Evolutionary conservation across 1,140 invertebrate species (phyloP).

Genomic region (Philopotamus ludificatus): DNA sequence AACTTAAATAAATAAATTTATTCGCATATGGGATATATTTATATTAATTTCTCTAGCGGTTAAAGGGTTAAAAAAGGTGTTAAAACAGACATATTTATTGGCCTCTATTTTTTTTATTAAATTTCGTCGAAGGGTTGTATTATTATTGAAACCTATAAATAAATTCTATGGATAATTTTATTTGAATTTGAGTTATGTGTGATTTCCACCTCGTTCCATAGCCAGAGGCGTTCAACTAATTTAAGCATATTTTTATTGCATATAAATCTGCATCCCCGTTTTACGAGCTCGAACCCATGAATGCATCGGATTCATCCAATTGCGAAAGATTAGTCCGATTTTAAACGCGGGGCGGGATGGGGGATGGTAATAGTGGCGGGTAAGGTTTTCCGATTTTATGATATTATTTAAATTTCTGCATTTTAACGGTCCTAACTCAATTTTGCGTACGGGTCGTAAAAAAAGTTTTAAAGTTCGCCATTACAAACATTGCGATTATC

Average conservation of each 20-base stretch:
- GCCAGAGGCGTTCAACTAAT: conserved; percentile 25
- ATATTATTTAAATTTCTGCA: conserved; percentile 41
- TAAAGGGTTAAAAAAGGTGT: no score
- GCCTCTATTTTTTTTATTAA: no score
- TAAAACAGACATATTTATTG: no score
- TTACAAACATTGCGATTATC: not conserved
- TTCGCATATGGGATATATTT: no score
- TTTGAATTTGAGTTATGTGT: not conserved
- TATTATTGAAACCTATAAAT: no score
- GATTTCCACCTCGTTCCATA: not conserved
- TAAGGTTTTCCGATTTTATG: conserved; percentile 35
- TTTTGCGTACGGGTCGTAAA: conserved; percentile 30
- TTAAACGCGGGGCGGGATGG: conserved; percentile 24
- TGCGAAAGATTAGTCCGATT: conserved; percentile 42
- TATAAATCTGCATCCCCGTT: conserved; percentile 35
- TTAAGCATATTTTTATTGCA: conserved; percentile 40
- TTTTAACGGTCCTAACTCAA: conserved; percentile 36
- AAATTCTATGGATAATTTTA: no score
- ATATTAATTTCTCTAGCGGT: no score
- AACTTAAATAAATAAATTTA: no score
- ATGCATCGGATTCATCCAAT: conserved; percentile 40
- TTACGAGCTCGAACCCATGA: conserved; percentile 28
- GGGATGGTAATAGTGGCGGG: conserved; percentile 10
- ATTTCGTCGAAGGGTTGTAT: no score
- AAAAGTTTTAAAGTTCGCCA: not conserved